Base-by-base conservation (phyloP, 2,797 vertebrate genomes). In the Enteromius argenteus region DNA sequence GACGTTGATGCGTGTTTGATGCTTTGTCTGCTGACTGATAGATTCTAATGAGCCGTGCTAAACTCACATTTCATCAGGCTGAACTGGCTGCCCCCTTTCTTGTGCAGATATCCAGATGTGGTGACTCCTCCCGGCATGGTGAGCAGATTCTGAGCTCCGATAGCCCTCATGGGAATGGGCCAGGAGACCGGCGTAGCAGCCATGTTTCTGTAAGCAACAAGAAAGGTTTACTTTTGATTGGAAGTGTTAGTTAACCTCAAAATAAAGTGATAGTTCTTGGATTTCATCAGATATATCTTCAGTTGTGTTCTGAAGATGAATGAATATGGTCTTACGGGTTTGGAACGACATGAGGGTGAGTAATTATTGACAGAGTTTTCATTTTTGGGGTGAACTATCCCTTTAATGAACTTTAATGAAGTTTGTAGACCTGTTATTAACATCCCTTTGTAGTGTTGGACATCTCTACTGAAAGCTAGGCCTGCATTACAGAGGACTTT, bases 91-190 rank as follows among this genome's bases (percentile, higher is more conserved):
- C 97, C 98, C 23, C 98, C 98, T 89, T 99, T 99, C 93, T 99
- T 99, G 91, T 99, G 98, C 71, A 99, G 95, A 90, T 99, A 99
- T 0, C 98, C 98, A 0, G 97, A 91, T 0, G 93, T 94, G 80
- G 95, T 91, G 69, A 99, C 97, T 13, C 98, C 98, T 78, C 97
- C 98, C 0, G 98, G 98, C 98, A 99, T 99, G 14, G 98, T 99
- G 86, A 99, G 92, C 80, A 99, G 96, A 91, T 99, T 99, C 94
- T 99, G 98, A 79, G 98, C 98, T 76, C 98, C 98, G 8, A 99
- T 99, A 87, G 97, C 97, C 92, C 96, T 96, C 98, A 99, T 99
- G 10, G 98, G 98, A 84, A 95, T 89, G 0, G 98, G 97, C 98
- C 98, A 99, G 86, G 92, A 93, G 88, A 93, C 90, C 91, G 97